These are phyloP conservation scores for Spea hammondii DNA, from an alignment of 2,797 vertebrate genomes.

Conservation along the genomic window DNA sequence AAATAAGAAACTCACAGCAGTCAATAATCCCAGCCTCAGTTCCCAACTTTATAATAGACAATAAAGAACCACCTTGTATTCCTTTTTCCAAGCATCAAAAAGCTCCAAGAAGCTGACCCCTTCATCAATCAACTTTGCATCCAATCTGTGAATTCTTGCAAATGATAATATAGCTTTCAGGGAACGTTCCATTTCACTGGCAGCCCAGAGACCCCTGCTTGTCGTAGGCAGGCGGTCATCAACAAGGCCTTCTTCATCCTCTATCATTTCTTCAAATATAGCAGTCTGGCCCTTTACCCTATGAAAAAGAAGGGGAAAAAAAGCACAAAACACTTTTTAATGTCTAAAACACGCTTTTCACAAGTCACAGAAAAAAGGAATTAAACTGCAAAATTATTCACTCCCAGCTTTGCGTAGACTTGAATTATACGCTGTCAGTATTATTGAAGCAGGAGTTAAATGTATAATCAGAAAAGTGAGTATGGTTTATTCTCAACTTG, in stretches of 20 bases:
- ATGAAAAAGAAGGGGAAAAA: constrained; percentile 39
- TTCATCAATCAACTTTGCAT: constrained; percentile 82
- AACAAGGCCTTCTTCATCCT: constrained; percentile 92
- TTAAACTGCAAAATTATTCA: background rate
- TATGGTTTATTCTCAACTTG: too few species aligned
- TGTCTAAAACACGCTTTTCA: too few species aligned
- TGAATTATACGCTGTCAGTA: too few species aligned
- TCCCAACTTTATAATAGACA: background rate
- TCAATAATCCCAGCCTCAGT: too few species aligned
- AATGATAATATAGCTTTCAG: constrained; percentile 91
- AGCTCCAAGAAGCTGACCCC: constrained; percentile 92
- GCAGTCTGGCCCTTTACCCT: constrained; percentile 95
- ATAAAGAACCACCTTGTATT: constrained; percentile 84
- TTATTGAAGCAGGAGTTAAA: too few species aligned
- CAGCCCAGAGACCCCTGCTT: constrained; percentile 90
- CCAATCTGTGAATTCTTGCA: constrained; percentile 84
- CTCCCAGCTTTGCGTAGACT: too few species aligned
- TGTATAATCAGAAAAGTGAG: too few species aligned
- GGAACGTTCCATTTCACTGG: constrained; percentile 90
- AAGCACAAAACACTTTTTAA: background rate
- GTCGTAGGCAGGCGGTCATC: constrained; percentile 93
- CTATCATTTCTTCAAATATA: constrained; percentile 98
- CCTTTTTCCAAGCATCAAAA: constrained; percentile 96
- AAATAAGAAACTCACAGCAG: too few species aligned
- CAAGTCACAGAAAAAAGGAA: background rate